Evolutionary conservation across 2,797 vertebrate genomes (phyloP).

Genomic region (Phoeniculus purpureus): DNA sequence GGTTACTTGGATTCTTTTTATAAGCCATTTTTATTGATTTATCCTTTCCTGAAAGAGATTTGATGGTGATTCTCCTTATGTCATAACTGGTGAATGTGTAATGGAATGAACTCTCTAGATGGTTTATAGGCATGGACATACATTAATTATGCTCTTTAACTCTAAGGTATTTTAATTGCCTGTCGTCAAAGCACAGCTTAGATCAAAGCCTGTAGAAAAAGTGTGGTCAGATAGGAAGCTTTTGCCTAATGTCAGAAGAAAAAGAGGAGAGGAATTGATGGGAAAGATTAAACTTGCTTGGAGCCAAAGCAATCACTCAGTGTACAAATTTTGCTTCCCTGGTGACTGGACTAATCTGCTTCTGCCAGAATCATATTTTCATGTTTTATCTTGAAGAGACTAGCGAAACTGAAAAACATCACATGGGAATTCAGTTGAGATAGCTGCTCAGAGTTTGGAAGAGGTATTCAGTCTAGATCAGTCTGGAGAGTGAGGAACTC

Average conservation of each 20-base stretch:
- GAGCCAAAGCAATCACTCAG: slow-evolving; percentile 15
- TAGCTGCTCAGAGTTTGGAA: not conserved
- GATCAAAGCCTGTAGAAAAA: not conserved
- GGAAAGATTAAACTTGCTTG: not conserved
- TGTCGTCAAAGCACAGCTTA: not conserved
- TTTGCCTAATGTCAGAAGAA: not conserved
- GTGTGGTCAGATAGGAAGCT: not conserved
- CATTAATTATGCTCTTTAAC: not conserved
- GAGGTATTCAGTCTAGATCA: not conserved
- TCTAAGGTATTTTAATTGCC: slow-evolving; percentile 24
- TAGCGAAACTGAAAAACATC: not conserved
- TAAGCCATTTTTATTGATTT: not conserved
- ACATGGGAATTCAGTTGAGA: not conserved
- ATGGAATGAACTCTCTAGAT: not conserved
- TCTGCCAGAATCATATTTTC: slow-evolving; percentile 14
- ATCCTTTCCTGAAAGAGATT: not conserved
- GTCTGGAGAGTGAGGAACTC: not conserved
- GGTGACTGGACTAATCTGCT: slow-evolving; percentile 22
- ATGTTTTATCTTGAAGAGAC: not conserved
- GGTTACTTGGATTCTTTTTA: not conserved
- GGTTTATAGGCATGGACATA: not conserved
- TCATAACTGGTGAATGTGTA: not conserved
- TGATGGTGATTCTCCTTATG: not conserved
- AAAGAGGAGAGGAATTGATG: not conserved
- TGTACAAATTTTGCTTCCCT: not conserved